Evolutionary conservation across 1,140 invertebrate genomes (phyloP).

Genomic region (Tachypleus tridentatus): DNA sequence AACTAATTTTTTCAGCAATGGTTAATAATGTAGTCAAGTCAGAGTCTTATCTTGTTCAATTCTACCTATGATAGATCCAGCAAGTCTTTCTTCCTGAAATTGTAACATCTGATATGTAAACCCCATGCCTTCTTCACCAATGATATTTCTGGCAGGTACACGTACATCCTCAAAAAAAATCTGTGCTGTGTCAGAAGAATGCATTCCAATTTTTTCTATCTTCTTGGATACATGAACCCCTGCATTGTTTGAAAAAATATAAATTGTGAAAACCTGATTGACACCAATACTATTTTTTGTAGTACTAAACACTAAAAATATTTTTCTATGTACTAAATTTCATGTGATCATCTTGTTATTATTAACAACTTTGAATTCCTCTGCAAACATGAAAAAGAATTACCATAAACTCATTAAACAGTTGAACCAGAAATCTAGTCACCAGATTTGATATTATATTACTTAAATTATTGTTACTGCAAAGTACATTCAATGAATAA

Average conservation of each 20-base stretch:
- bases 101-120: constrained; percentile 51
- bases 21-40: not conserved
- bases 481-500: no score
- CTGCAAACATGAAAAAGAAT: no score
- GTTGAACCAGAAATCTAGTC: no score
- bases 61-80: constrained; percentile 33
- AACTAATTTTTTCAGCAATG: no score
- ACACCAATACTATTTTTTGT: no score
- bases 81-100: constrained; percentile 46
- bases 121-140: constrained; percentile 46
- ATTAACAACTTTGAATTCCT: no score
- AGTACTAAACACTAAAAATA: no score
- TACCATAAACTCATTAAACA: no score
- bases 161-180: constrained; percentile 47
- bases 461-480: no score
- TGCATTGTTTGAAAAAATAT: constrained; percentile 16
- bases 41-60: not conserved
- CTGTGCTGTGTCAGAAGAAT: constrained; percentile 45
- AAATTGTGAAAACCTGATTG: constrained; percentile 4
- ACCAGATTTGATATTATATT: no score
- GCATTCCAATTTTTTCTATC: constrained; percentile 44
- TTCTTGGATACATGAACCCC: constrained; percentile 28
- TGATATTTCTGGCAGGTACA: constrained; percentile 41
- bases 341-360: no score
- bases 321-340: no score